phyloP scores from a whole-genome alignment of 2,888 invertebrate species.

The Cephus sareptanus region DNA sequence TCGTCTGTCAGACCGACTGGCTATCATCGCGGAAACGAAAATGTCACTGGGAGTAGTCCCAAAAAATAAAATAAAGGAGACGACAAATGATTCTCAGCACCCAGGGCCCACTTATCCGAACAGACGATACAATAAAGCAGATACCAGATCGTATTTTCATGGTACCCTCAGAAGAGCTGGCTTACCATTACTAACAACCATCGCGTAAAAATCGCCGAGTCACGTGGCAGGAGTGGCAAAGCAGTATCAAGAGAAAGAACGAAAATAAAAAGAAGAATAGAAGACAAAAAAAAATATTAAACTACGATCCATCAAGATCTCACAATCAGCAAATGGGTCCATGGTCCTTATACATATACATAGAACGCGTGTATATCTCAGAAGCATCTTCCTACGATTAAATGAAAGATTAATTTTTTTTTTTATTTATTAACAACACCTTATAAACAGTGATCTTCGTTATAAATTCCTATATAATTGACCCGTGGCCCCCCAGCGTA shows the following conservation, averaged over 20 bases:
- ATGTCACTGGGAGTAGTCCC: not conserved
- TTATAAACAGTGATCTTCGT: not conserved
- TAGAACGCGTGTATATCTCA: not conserved
- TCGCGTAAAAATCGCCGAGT: not conserved
- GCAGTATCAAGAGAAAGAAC: not conserved
- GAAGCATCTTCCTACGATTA: not conserved
- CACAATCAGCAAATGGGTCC: not conserved
- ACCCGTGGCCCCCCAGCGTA: not conserved
- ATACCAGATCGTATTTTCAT: not conserved
- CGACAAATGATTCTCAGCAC: not conserved
- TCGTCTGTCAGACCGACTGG: not conserved
- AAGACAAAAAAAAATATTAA: not conserved
- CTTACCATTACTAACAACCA: not conserved
- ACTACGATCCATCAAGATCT: not conserved
- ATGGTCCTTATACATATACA: not conserved
- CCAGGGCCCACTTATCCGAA: not conserved
- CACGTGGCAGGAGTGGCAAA: constrained; percentile 2
- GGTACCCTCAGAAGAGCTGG: not conserved
- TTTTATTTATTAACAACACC: not conserved
- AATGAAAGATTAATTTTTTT: not conserved
- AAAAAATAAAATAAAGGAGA: not conserved
- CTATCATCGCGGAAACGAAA: not conserved
- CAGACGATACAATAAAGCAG: not conserved
- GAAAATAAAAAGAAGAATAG: not conserved
- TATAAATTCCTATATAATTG: not conserved